These are phyloP conservation scores for Alexandromys fortis DNA, from an alignment of 2,113 vertebrate species.

Conservation along the genomic window DNA sequence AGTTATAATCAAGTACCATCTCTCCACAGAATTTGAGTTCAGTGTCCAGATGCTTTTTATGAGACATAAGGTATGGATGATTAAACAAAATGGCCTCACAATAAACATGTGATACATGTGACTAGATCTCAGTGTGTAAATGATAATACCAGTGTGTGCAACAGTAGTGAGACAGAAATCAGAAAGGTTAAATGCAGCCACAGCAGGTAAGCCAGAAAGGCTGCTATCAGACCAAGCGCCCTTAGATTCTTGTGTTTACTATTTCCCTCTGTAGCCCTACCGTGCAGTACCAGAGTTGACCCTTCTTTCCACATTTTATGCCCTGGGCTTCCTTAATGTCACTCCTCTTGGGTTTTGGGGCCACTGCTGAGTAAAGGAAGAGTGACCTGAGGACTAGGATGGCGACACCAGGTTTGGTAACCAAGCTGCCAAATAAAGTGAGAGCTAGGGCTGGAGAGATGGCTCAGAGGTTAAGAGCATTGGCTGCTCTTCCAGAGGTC, in stretches of 20 bases:
- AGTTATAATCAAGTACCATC: neutral
- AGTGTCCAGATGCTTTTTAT: conserved; percentile 36
- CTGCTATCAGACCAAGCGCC: too few relatives aligned
- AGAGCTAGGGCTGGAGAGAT: too few relatives aligned
- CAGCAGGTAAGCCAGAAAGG: neutral
- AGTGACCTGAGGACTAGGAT: neutral
- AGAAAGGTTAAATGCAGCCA: neutral
- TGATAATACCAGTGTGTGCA: neutral
- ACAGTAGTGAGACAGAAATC: neutral
- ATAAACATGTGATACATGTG: neutral
- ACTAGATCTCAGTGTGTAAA: neutral
- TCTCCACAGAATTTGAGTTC: neutral
- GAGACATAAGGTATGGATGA: neutral
- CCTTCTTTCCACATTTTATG: neutral
- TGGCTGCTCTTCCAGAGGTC: too few relatives aligned
- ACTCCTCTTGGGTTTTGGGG: neutral
- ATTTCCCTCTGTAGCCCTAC: neutral
- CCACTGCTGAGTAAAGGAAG: neutral
- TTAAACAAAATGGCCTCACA: neutral
- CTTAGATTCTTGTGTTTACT: neutral
- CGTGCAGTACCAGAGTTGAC: neutral
- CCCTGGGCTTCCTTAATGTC: neutral
- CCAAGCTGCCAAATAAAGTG: neutral
- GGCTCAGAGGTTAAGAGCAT: too few relatives aligned
- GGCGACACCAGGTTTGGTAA: too few relatives aligned